These are phyloP conservation scores for Urophycis tenuis DNA, from an alignment of 2,797 vertebrate genomes.

Conservation along the genomic window DNA sequence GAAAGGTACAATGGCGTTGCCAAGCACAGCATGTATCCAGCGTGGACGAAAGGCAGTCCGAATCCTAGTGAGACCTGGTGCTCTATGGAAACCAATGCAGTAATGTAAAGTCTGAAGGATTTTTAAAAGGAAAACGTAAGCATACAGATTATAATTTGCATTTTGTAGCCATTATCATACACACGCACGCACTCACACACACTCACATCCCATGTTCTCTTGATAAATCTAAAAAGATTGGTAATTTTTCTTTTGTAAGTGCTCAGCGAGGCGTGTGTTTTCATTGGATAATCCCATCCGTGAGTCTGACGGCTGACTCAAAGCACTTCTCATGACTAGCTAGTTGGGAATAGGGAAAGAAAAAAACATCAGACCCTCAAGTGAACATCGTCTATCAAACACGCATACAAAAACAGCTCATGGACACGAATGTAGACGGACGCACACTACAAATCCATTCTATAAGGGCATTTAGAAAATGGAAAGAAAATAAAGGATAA, in stretches of 20 bases:
- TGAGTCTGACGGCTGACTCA: constrained; percentile 45
- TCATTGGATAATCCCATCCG: constrained; percentile 46
- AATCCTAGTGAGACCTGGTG: constrained; percentile 23
- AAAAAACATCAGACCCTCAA: constrained; percentile 34
- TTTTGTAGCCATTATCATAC: constrained; percentile 20
- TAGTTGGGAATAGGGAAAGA: constrained; percentile 21
- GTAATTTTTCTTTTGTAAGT: constrained; percentile 42
- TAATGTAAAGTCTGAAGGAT: not conserved
- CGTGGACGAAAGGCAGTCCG: constrained; percentile 31
- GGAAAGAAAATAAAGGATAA: constrained; percentile 42
- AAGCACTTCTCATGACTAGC: constrained; percentile 47
- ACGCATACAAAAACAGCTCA: constrained; percentile 45
- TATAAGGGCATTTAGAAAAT: constrained; percentile 48
- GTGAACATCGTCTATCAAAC: constrained; percentile 47
- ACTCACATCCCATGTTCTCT: constrained; percentile 37
- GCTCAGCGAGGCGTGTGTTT: constrained; percentile 47
- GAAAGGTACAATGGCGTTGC: constrained; percentile 39
- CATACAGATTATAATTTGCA: constrained; percentile 16
- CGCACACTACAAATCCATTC: constrained; percentile 52
- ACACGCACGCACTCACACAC: constrained; percentile 14
- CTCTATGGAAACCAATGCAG: constrained; percentile 5
- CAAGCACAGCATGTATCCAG: constrained; percentile 41
- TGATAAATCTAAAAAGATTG: constrained; percentile 36
- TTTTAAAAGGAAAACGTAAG: constrained; percentile 10
- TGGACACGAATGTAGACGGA: constrained; percentile 48